Evolutionary conservation across 2,113 vertebrate genomes (phyloP), one percentile per base, ranked within the genome.

Genomic region (Thomomys bottae): DNA sequence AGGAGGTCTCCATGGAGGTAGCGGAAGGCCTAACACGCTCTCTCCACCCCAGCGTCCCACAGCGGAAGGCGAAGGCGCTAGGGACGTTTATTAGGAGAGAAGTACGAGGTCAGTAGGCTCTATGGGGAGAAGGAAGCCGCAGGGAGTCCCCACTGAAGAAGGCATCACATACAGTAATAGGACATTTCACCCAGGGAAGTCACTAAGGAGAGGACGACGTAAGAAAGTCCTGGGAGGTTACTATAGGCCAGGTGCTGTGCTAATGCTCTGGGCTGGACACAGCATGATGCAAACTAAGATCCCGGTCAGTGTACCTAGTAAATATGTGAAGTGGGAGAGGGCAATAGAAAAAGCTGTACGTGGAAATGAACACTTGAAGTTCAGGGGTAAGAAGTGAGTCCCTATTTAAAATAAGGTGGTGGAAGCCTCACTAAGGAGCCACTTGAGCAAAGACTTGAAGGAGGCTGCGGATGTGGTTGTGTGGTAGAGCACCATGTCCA

Each of bases 401-500:
- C 17, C 59, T 36, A 76, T 84, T 94, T 90, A 64, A 87, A 91
- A 84, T 18, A 57, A 34, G 15, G 24, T 34, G 66, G 70, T 38
- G 36, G 70, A 81, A 68, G 63, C 77, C 78, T 93, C 70, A 42
- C 7, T 26, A 54, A 72, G 11, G 23, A 84, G 54, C 61, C 28
- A 42, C 66, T 34, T 34, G 59, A 79, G 66, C n/a, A 42, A 78
- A 89, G 40, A 12, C 40, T 30, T 70, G 54, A 87, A 71, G 40
- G 36, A 76, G 36, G 11, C 63, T 54, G 80, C 10, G 28, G 28
- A 54, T 1, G 9, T 8, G 59, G 21, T 15, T 45, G 61, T 28
- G 71, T 42, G 36, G 23, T 40, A n/a, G 8, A 45, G 61, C 15
- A 0, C 49, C 49, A 54, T 54, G 18, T 2, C 49, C 49, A 12